A percentile compares a stretch with the other conserved stretches of the same genome.
These are phyloP conservation scores for Chrysogorgia sp. DNA, from an alignment of 92 coral and sea anemone genomes.

Conservation along the genomic window DNA sequence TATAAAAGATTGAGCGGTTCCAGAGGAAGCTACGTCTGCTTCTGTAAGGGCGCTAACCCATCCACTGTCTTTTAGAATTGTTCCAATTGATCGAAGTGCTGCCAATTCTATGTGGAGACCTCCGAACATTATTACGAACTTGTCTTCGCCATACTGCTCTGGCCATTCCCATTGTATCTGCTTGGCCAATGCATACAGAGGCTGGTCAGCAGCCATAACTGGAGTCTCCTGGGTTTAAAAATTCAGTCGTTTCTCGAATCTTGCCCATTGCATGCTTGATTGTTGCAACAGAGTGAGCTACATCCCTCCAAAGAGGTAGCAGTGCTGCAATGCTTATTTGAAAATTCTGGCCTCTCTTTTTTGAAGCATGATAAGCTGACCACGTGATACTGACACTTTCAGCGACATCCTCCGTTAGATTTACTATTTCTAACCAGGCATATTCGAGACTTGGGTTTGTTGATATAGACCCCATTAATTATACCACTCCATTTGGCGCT, in stretches of 20 bases:
- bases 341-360: too few relatives aligned
- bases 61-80: slow-evolving; percentile 46
- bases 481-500: not conserved
- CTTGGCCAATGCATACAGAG: too few relatives aligned
- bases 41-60: slow-evolving; percentile 57
- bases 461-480: slow-evolving; percentile 7
- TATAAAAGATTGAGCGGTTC: slow-evolving; percentile 66
- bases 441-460: slow-evolving; percentile 40
- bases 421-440: slow-evolving; percentile 53
- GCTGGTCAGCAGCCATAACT: too few relatives aligned
- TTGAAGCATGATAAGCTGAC: too few relatives aligned
- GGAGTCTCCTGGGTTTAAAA: too few relatives aligned
- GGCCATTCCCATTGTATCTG: slow-evolving; percentile 65
- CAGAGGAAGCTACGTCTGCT: slow-evolving; percentile 59
- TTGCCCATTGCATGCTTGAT: too few relatives aligned
- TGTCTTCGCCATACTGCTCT: slow-evolving; percentile 54
- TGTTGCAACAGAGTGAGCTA: too few relatives aligned
- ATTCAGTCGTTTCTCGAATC: too few relatives aligned
- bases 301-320: too few relatives aligned
- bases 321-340: slow-evolving; percentile 59
- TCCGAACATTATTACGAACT: slow-evolving; percentile 49
- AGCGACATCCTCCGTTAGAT: slow-evolving; percentile 43
- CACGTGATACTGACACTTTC: slow-evolving; percentile 10
- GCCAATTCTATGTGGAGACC: slow-evolving; percentile 62
- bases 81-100: slow-evolving; percentile 31